A percentile compares a stretch with the other conserved stretches of the same genome.
Conservation (phyloP, 2,888 invertebrate species). For the Drosophila koepferae region DNA sequence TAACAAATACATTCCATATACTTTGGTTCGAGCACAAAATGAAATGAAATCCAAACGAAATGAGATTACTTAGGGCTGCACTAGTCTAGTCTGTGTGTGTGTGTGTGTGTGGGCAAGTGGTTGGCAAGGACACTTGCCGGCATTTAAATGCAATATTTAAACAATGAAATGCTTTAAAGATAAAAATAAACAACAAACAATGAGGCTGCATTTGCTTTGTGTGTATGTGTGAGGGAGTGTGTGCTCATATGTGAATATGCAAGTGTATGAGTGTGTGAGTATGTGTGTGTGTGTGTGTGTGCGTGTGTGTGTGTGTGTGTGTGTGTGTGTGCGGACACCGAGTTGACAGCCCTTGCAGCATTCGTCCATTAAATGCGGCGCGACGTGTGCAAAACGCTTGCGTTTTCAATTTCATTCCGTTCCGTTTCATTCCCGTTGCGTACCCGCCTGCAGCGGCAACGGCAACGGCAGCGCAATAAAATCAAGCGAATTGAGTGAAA, state of each 20-base stretch:
- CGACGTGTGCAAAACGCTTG: conserved; percentile 67
- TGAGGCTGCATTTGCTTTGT: conserved; percentile 37
- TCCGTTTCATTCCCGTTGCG: conserved; percentile 46
- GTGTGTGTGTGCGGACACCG: conserved; percentile 34
- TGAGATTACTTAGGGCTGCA: conserved; percentile 42
- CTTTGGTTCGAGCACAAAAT: background rate
- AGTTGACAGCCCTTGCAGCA: conserved; percentile 27
- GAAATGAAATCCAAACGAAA: conserved; percentile 24
- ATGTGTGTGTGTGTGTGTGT: conserved; percentile 5
- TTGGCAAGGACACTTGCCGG: conserved; percentile 29
- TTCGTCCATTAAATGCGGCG: conserved; percentile 35
- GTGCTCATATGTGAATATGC: conserved; percentile 5
- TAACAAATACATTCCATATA: too few relatives aligned
- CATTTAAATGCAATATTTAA: conserved; percentile 69
- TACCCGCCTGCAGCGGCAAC: conserved; percentile 31
- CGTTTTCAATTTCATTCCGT: conserved; percentile 72
- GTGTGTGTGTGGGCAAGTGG: conserved; percentile 3
- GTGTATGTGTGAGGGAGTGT: background rate
- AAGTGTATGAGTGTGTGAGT: background rate
- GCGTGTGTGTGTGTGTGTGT: conserved; percentile 10
- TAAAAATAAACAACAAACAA: conserved; percentile 74
- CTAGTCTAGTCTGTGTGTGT: background rate
- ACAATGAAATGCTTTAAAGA: conserved; percentile 68
- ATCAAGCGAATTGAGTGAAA: conserved; percentile 82
- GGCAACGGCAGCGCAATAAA: conserved; percentile 64